phyloP scores from a whole-genome alignment of 2,113 vertebrate genomes.

The Echinops telfairi region DNA sequence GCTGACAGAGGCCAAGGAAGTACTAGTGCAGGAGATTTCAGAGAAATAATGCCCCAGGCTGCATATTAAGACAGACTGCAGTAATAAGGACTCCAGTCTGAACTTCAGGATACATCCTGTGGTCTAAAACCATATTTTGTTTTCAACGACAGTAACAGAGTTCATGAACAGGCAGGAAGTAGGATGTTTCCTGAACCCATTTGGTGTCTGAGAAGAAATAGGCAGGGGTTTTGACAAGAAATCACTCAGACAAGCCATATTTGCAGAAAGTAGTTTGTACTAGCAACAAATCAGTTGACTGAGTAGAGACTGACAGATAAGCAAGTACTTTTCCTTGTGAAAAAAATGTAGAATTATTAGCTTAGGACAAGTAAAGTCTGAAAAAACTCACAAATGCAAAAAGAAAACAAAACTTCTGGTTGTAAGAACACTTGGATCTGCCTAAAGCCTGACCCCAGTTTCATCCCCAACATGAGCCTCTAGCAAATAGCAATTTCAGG shows the following conservation, averaged over 20 bases:
- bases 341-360: not conserved
- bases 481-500: slow-evolving; percentile 32
- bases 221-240: not conserved
- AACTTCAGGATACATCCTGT: not conserved
- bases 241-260: slow-evolving; percentile 38
- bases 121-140: not conserved
- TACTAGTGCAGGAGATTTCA: not conserved
- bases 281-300: slow-evolving; percentile 16
- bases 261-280: slow-evolving; percentile 45
- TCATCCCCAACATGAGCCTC: slow-evolving; percentile 18
- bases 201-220: slow-evolving; percentile 47
- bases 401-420: not conserved
- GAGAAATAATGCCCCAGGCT: not conserved
- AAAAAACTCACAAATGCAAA: slow-evolving; percentile 22
- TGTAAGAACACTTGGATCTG: slow-evolving; percentile 48
- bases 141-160: not conserved
- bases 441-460: slow-evolving; percentile 15
- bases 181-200: not conserved
- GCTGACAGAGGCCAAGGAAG: not conserved
- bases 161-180: not conserved
- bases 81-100: not conserved
- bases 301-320: not conserved
- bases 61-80: not conserved
- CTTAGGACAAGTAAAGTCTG: slow-evolving; percentile 37
- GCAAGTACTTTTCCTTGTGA: slow-evolving; percentile 11